A percentile compares a stretch with the other conserved stretches of the same genome.
Conservation (phyloP, 2,113 vertebrate species). For the Psittacula cyanocephala region DNA sequence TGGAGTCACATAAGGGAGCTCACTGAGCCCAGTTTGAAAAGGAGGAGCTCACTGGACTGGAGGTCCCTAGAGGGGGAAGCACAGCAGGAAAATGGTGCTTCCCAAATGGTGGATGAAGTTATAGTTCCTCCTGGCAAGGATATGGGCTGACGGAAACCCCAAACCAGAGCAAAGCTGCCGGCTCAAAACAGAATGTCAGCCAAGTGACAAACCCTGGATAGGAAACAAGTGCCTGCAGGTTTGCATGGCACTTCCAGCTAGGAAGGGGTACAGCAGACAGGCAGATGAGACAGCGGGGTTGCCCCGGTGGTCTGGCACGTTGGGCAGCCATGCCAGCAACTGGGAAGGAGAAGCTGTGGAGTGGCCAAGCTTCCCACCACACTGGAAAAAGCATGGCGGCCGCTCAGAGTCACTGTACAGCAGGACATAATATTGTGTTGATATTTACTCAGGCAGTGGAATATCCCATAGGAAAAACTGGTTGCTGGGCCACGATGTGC, state of each 20-base stretch:
- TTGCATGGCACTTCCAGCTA: background rate
- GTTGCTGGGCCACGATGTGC: background rate
- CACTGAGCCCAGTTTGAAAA: conserved; percentile 14
- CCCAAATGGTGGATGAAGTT: background rate
- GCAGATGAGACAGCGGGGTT: background rate
- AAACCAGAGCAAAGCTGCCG: background rate
- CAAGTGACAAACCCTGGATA: background rate
- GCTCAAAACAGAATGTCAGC: background rate
- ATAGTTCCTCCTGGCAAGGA: background rate
- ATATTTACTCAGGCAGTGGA: background rate
- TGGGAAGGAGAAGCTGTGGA: background rate
- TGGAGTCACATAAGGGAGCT: background rate
- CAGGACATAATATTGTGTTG: background rate
- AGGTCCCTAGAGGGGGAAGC: background rate
- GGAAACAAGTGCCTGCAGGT: background rate
- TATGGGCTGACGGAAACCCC: background rate
- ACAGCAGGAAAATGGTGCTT: background rate
- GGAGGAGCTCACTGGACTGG: background rate
- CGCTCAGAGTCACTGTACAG: background rate
- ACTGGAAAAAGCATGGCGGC: background rate
- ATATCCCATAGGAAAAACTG: background rate
- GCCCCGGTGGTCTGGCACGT: background rate
- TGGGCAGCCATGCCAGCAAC: background rate
- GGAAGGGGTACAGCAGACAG: background rate
- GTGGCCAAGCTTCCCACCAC: background rate